Evolutionary conservation across 2,888 invertebrate genomes (phyloP).

Genomic region (Eristalis pertinax): DNA sequence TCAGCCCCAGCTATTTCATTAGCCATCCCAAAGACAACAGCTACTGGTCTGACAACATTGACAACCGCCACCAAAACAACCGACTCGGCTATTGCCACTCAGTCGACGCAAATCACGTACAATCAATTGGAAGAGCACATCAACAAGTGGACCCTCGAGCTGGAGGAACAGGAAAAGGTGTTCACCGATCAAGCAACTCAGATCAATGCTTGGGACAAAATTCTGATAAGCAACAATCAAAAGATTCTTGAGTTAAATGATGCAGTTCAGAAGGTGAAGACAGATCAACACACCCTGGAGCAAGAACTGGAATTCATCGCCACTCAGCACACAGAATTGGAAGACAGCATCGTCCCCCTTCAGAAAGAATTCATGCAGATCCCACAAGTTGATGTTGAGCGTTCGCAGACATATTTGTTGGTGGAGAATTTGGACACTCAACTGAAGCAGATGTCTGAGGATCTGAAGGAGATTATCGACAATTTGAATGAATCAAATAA

Average conservation of each 20-base stretch:
- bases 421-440: slow-evolving; percentile 96
- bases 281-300: slow-evolving; percentile 94
- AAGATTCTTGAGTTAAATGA: slow-evolving; percentile 94
- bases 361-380: slow-evolving; percentile 89
- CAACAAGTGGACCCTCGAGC: slow-evolving; percentile 95
- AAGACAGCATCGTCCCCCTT: slow-evolving; percentile 91
- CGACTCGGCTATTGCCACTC: slow-evolving; percentile 79
- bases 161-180: slow-evolving; percentile 95
- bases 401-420: slow-evolving; percentile 94
- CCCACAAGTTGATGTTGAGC: slow-evolving; percentile 90
- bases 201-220: slow-evolving; percentile 96
- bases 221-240: slow-evolving; percentile 94
- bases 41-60: slow-evolving; percentile 75
- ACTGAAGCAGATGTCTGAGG: slow-evolving; percentile 96
- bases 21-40: slow-evolving; percentile 45
- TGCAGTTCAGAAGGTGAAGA: slow-evolving; percentile 93
- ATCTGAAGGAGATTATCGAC: slow-evolving; percentile 96
- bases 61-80: slow-evolving; percentile 77
- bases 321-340: slow-evolving; percentile 95
- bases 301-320: slow-evolving; percentile 96
- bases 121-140: slow-evolving; percentile 94
- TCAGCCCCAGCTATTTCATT: slow-evolving; percentile 44
- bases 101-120: slow-evolving; percentile 86
- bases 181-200: slow-evolving; percentile 97
- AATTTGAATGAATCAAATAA: slow-evolving; percentile 94